Evolutionary conservation across 2,888 invertebrate genomes (phyloP).

Genomic region (Drosophila antonietae): DNA sequence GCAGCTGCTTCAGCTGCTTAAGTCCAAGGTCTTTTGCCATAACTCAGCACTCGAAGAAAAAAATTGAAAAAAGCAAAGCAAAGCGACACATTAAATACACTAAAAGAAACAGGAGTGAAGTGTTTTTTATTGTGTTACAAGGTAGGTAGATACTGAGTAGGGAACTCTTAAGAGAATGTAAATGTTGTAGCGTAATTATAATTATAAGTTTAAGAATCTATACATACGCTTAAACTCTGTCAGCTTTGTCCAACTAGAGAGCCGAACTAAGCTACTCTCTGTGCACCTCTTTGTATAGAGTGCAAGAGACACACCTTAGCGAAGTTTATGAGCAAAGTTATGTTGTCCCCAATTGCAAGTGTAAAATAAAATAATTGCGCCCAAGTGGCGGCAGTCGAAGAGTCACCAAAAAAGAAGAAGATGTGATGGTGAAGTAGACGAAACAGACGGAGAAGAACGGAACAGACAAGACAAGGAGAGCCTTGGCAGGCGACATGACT

Average conservation of each 20-base stretch:
- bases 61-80: background rate
- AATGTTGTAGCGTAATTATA: background rate
- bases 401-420: constrained; percentile 26
- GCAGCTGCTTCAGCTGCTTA: constrained; percentile 26
- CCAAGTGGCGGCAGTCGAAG: constrained; percentile 60
- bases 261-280: constrained; percentile 1
- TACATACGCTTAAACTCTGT: background rate
- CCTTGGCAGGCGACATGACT: constrained; percentile 79
- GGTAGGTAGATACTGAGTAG: background rate
- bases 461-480: constrained; percentile 32
- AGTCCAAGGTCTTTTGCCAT: constrained; percentile 72
- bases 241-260: background rate
- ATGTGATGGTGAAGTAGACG: background rate
- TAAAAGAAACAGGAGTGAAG: background rate
- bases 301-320: constrained; percentile 44
- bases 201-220: background rate
- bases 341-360: constrained; percentile 65
- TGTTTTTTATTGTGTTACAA: background rate
- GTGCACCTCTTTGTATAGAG: background rate
- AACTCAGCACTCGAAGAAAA: constrained; percentile 60
- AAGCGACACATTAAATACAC: constrained; percentile 15
- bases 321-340: constrained; percentile 50
- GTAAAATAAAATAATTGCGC: constrained; percentile 77
- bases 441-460: background rate
- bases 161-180: background rate